phyloP scores from a whole-genome alignment of 1,140 invertebrate genomes.

The Cyclina sinensis region DNA sequence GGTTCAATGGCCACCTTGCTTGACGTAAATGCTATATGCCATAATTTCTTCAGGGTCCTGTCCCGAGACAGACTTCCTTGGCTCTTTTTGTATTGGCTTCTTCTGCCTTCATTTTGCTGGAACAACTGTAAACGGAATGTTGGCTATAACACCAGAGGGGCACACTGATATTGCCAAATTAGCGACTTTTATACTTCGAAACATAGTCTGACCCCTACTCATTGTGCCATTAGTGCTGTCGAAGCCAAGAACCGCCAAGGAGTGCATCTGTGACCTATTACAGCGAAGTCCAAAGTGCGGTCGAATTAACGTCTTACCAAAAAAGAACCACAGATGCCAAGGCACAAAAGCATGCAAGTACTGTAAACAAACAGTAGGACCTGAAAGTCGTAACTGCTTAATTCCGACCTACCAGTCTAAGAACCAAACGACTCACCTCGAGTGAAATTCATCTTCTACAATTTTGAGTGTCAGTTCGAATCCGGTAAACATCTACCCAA shows the following conservation, averaged over 20 bases:
- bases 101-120: no score
- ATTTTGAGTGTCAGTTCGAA: conserved; percentile 26
- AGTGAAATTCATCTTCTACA: neutral
- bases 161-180: neutral
- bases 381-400: neutral
- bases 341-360: conserved; percentile 16
- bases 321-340: neutral
- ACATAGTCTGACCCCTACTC: no score
- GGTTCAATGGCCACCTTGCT: no score
- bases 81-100: no score
- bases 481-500: neutral
- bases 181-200: neutral
- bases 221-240: neutral
- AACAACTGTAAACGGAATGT: no score
- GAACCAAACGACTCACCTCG: neutral
- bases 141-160: neutral
- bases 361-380: neutral
- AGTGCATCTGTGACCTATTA: neutral
- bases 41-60: no score
- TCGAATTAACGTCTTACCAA: neutral
- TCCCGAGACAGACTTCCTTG: no score
- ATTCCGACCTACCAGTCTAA: neutral
- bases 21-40: no score
- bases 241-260: neutral
- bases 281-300: neutral